Evolutionary conservation across 2,888 invertebrate genomes (phyloP).

Genomic region (Megaustenia siamemsis): DNA sequence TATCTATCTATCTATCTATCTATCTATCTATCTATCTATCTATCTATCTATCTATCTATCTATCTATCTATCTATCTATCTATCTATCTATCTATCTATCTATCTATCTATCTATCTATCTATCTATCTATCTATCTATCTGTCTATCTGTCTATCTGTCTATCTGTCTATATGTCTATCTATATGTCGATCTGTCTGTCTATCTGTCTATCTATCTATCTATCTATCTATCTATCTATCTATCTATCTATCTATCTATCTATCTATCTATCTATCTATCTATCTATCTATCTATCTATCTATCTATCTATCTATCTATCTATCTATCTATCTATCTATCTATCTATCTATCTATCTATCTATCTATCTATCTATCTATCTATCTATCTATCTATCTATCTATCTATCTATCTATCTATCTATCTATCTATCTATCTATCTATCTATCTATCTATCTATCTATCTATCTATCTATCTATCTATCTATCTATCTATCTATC

Average conservation of each 20-base stretch:
- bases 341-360: neutral
- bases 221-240: slow-evolving; percentile 9
- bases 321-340: neutral
- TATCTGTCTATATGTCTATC: too few species aligned
- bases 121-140: too few species aligned
- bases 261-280: slow-evolving; percentile 9
- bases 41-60: slow-evolving; percentile 9
- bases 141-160: too few species aligned
- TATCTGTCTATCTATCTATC: too few species aligned
- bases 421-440: neutral
- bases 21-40: slow-evolving; percentile 9
- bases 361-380: neutral
- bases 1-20: slow-evolving; percentile 9
- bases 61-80: slow-evolving; percentile 9
- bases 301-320: neutral
- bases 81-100: slow-evolving; percentile 9
- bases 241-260: slow-evolving; percentile 9
- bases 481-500: neutral
- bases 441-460: neutral
- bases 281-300: slow-evolving; percentile 9
- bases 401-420: neutral
- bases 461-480: neutral
- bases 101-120: slow-evolving; percentile 9
- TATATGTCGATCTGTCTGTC: too few species aligned
- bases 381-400: neutral